Conservation (phyloP, 2,797 vertebrate genomes). For the Orestias chungarensis region DNA sequence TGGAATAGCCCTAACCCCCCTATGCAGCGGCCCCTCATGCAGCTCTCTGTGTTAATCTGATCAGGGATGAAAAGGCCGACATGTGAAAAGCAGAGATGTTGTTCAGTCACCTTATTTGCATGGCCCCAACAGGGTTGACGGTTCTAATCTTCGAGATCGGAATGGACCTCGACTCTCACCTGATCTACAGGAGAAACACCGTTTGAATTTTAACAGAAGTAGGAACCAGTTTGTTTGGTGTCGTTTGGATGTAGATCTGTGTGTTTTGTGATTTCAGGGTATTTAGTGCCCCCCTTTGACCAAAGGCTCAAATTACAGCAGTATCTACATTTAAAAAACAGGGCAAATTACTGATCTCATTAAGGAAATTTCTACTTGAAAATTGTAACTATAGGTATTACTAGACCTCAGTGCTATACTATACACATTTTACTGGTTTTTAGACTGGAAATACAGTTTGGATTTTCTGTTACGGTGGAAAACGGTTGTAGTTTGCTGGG, state of each 20-base stretch:
- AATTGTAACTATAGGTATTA: not conserved
- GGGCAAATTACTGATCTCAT: not conserved
- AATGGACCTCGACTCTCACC: not conserved
- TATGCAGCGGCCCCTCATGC: too few relatives aligned
- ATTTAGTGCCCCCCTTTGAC: slow-evolving; percentile 52
- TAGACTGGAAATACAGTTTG: not conserved
- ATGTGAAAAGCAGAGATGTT: not conserved
- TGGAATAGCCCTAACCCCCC: too few relatives aligned
- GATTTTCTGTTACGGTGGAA: too few relatives aligned
- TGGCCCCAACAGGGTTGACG: not conserved
- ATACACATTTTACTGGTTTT: not conserved
- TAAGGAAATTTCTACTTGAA: too few relatives aligned
- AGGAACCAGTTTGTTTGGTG: not conserved
- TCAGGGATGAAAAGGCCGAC: not conserved
- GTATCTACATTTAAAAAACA: not conserved
- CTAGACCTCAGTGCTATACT: not conserved
- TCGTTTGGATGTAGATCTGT: not conserved
- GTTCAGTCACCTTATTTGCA: not conserved
- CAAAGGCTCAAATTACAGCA: slow-evolving; percentile 27
- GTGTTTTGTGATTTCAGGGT: not conserved
- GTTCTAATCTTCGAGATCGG: not conserved
- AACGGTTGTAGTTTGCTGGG: too few relatives aligned
- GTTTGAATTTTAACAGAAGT: not conserved
- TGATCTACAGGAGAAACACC: not conserved
- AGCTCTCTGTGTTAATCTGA: not conserved